Evolutionary conservation across 2,888 invertebrate genomes (phyloP).

Genomic region (Lissonota sp.): DNA sequence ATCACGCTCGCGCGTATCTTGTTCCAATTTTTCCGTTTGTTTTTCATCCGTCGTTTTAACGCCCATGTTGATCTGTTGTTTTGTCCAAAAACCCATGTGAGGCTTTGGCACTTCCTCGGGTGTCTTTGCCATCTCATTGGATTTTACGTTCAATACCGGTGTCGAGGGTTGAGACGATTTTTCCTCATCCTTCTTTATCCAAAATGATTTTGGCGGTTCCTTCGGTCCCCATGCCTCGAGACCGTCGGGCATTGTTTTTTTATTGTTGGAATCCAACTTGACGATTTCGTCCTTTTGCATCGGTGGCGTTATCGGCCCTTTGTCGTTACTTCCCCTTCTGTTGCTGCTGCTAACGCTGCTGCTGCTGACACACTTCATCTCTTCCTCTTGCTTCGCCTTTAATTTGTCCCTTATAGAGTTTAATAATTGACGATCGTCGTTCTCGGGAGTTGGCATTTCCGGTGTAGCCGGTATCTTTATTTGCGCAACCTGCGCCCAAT

Average conservation of each 20-base stretch:
- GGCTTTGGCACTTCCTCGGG: conserved; percentile 82
- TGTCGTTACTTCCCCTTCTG: conserved; percentile 67
- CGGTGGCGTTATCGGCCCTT: conserved; percentile 27
- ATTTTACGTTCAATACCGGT: conserved; percentile 66
- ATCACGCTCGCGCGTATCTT: conserved; percentile 76
- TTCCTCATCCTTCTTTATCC: conserved; percentile 79
- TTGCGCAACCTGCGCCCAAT: conserved; percentile 81
- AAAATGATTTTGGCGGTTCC: conserved; percentile 77
- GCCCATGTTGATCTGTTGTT: conserved; percentile 81
- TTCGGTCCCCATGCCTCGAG: conserved; percentile 80
- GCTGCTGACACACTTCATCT: conserved; percentile 76
- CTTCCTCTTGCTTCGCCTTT: conserved; percentile 85
- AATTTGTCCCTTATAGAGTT: conserved; percentile 85
- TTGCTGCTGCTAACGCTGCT: conserved; percentile 65
- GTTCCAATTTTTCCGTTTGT: conserved; percentile 79
- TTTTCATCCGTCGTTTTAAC: conserved; percentile 79
- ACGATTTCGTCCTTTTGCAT: conserved; percentile 31
- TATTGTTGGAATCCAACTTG: conserved; percentile 42
- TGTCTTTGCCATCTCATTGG: conserved; percentile 73
- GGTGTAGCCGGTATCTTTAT: conserved; percentile 72
- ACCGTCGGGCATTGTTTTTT: conserved; percentile 64
- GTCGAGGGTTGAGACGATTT: conserved; percentile 61
- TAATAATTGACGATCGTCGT: conserved; percentile 84
- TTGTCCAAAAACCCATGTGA: conserved; percentile 83
- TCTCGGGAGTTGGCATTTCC: conserved; percentile 74